Evolutionary conservation across 2,797 vertebrate species (phyloP).

Genomic region (Sebastes hubbsi): DNA sequence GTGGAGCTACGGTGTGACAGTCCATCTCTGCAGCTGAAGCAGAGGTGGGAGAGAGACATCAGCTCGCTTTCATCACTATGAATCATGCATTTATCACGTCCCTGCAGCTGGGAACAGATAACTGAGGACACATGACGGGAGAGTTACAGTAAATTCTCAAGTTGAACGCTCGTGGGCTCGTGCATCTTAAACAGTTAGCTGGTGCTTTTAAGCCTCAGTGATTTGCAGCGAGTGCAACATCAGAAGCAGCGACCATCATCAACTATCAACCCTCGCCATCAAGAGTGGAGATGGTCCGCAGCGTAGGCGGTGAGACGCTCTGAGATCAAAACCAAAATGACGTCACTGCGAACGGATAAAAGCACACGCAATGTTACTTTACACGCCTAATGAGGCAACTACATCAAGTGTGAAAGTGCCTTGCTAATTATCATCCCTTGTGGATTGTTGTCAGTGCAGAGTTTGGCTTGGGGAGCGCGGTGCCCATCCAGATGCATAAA

Average conservation of each 20-base stretch:
- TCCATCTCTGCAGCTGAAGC: slow-evolving; percentile 34
- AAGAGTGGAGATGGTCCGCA: neutral
- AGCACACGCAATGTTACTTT: slow-evolving; percentile 26
- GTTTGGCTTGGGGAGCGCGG: slow-evolving; percentile 30
- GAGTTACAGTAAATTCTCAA: neutral
- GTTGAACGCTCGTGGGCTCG: neutral
- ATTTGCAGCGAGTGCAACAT: neutral
- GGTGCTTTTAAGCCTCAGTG: neutral
- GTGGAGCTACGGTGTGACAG: slow-evolving; percentile 10
- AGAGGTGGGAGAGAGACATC: slow-evolving; percentile 20
- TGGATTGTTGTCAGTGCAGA: slow-evolving; percentile 39
- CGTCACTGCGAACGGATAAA: slow-evolving; percentile 47
- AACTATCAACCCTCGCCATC: neutral
- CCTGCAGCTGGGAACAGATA: slow-evolving; percentile 13
- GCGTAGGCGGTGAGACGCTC: neutral
- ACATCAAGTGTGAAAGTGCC: slow-evolving; percentile 30
- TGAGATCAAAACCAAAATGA: slow-evolving; percentile 44
- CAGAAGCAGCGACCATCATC: neutral
- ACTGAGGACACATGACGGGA: neutral
- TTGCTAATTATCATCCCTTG: slow-evolving; percentile 58
- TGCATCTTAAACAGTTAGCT: slow-evolving; percentile 16
- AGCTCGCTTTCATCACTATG: slow-evolving; percentile 38
- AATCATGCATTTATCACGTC: slow-evolving; percentile 35
- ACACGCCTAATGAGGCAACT: slow-evolving; percentile 54
- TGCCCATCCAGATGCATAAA: slow-evolving; percentile 43